Base-by-base conservation (phyloP, 2,113 vertebrate genomes). In the Chloroceryle aenea region DNA sequence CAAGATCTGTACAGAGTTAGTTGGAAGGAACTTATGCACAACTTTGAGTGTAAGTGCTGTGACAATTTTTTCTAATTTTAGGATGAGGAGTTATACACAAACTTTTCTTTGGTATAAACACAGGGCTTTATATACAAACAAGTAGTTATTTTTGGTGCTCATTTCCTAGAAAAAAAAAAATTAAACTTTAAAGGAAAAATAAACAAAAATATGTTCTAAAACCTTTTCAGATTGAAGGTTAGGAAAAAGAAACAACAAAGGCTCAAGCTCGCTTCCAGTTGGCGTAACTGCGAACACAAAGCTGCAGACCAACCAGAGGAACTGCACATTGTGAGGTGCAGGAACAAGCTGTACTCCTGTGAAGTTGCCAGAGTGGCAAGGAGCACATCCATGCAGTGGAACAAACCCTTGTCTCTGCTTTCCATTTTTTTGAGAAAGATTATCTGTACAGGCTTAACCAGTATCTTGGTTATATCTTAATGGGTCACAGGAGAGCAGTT, bases 101-200 rank as follows among this genome's bases (percentile, higher is more conserved):
- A 50, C 34, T 87, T 93, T 79, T 80, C 47, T 88, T 64, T 66
- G 69, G 36, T 74, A 27, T 96, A 83, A 94, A 86, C 71, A 76
- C 50, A 63, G 75, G 50, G 15, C 36, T 90, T 92, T 81, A 32
- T 77, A 53, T 74, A 86, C 90, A 95, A 96, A 88, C 79, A 93
- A 85, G n/a, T 15, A 86, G 34, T 81, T 94, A 90, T 96, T 95
- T 95, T 88, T 0, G 7, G 63, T 63, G 19, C 38, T 89, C 6
- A 17, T 80, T 95, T 96, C 88, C 72, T 90, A 88, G 63, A 7
- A 69, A 80, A 89, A 80, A 89, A 89, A 80, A 91, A 80, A 56
- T 13, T 27, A 45, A 91, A 64, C 77, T 72, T 89, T 26, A 95
- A 90, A 67, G 66, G 15, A 73, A 75, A 93, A 93, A 89, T 87